A percentile compares a stretch with the other conserved stretches of the same genome.
phyloP scores from a whole-genome alignment of 2,113 vertebrate genomes.

The Engystomops pustulosus region DNA sequence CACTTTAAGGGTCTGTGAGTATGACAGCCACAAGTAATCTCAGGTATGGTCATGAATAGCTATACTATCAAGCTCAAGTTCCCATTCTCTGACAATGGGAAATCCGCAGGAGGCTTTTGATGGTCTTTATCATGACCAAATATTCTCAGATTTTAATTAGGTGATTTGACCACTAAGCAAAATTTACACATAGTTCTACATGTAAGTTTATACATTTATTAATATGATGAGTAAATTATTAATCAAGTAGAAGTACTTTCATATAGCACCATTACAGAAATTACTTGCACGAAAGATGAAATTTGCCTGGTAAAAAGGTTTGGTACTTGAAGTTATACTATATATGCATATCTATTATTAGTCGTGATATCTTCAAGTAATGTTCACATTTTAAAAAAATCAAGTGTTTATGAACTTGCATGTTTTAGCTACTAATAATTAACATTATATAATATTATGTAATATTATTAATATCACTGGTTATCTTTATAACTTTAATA shows the following conservation, averaged over 20 bases:
- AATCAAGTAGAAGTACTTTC: neutral
- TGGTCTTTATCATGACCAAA: neutral
- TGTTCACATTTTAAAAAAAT: neutral
- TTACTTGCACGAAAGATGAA: neutral
- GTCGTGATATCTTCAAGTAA: neutral
- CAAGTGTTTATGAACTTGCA: neutral
- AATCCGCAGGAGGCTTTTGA: neutral
- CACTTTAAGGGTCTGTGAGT: too few relatives aligned
- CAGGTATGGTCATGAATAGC: too few relatives aligned
- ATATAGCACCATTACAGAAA: slow-evolving; percentile 1
- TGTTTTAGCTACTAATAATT: neutral
- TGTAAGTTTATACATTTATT: neutral
- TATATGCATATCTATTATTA: neutral
- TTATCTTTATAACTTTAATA: neutral
- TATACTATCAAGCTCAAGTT: neutral
- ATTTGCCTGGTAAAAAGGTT: neutral
- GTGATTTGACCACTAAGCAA: neutral
- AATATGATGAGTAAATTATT: neutral
- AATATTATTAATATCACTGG: neutral
- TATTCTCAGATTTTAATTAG: neutral
- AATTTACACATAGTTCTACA: neutral
- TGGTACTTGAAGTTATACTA: neutral
- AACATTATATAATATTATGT: neutral
- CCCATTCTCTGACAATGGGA: neutral
- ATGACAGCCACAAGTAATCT: too few relatives aligned